phyloP scores from a whole-genome alignment of 2,888 invertebrate species.

The Mimumesa dahlbomi region DNA sequence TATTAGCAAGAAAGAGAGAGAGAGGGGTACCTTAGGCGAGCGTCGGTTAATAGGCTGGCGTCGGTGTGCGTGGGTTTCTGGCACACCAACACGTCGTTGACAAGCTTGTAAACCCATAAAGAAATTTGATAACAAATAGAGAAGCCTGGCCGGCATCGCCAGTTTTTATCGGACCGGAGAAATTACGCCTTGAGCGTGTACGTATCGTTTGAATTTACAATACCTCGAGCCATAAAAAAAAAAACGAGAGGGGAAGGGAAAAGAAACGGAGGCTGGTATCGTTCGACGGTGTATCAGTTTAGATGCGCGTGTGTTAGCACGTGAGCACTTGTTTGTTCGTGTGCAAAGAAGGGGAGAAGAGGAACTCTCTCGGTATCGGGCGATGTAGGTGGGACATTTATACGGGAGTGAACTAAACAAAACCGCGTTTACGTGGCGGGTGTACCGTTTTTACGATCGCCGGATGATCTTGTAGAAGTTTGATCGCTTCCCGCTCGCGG shows the following conservation, averaged over 20 bases:
- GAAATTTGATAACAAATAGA: slow-evolving; percentile 79
- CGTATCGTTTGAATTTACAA: slow-evolving; percentile 75
- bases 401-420: slow-evolving; percentile 67
- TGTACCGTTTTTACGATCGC: slow-evolving; percentile 70
- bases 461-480: slow-evolving; percentile 44
- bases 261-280: slow-evolving; percentile 37
- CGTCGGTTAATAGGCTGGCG: slow-evolving; percentile 45
- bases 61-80: slow-evolving; percentile 35
- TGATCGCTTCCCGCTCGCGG: slow-evolving; percentile 5
- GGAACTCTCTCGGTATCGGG: slow-evolving; percentile 37
- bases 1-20: background rate
- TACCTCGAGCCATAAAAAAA: slow-evolving; percentile 71
- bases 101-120: slow-evolving; percentile 79
- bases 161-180: slow-evolving; percentile 60
- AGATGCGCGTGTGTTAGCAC: slow-evolving; percentile 31
- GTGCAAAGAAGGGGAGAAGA: slow-evolving; percentile 36
- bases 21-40: slow-evolving; percentile 27
- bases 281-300: slow-evolving; percentile 12
- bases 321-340: slow-evolving; percentile 20
- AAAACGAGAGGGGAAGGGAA: slow-evolving; percentile 14
- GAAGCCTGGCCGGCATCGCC: slow-evolving; percentile 46
- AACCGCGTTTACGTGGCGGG: slow-evolving; percentile 63
- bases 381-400: slow-evolving; percentile 56
- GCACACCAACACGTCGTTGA: slow-evolving; percentile 65
- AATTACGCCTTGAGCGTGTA: slow-evolving; percentile 46